Base-by-base conservation (phyloP, 2,797 vertebrate genomes). In the Carcharodon carcharias region DNA sequence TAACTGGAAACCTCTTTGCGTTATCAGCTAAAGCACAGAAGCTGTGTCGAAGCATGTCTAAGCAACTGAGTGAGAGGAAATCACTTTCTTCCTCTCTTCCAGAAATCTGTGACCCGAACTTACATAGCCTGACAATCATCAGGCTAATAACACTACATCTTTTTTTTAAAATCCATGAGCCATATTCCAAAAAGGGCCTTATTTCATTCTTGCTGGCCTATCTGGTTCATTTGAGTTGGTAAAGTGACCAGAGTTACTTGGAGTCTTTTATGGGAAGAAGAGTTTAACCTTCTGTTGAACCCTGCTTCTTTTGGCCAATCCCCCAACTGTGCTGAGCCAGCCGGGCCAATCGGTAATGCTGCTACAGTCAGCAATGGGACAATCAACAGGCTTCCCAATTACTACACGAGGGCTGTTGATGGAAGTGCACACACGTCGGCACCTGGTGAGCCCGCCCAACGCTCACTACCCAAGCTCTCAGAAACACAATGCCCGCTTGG, bases 71-170 rank as follows among this genome's bases (percentile, higher is more conserved):
- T 31, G 50, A 95, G 94, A 77, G 45, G 94, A 95, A 77, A 35
- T 77, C 5, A 77, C 14, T 71, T 58, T 73, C 50, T 77, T 56
- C 31, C 94, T 73, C 5, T 35, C 7, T 56, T 56, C 50, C 69
- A 77, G 94, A 95, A 77, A 95, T 95, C 45, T 58, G 45, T 95
- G 94, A 77, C 94, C 31, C 77, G 69, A 71, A 56, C 67, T 95
- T 95, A 95, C 12, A 3, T 31, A 54, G 94, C 54, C 94, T 73
- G 94, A 95, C 94, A 71, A 56, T 4, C 94, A 95, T 73, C 63
- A 21, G 21, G 12, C 69, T 95, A 77, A 73, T 95, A 95, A 77
- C 50, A 77, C 16, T 6, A 95, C 12, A 8, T 4, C 69, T 95
- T 77, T 77, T 54, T 54, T 71, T 12, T 9, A 8, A 73, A 77